Conservation (phyloP, 2,797 vertebrate genomes). For the Sebastes nivosus region DNA sequence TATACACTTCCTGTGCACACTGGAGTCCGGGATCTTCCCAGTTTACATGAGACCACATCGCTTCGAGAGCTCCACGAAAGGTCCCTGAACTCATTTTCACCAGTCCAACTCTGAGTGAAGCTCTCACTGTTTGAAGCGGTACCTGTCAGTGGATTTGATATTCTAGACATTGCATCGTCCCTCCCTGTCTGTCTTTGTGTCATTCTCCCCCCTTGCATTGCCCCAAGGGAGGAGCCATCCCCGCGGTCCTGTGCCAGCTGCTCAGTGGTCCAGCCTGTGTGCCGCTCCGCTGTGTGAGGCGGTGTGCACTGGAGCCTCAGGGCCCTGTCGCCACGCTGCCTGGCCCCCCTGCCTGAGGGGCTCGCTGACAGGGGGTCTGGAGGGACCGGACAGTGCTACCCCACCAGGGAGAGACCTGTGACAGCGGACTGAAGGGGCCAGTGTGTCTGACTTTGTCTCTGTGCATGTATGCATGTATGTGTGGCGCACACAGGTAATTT, state of each 20-base stretch:
- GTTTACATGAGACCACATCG: slow-evolving; percentile 42
- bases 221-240: slow-evolving; percentile 77
- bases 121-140: slow-evolving; percentile 48
- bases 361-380: slow-evolving; percentile 77
- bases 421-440: slow-evolving; percentile 57
- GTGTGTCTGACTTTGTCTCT: slow-evolving; percentile 50
- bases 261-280: slow-evolving; percentile 79
- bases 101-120: slow-evolving; percentile 44
- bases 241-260: slow-evolving; percentile 74
- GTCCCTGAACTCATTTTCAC: slow-evolving; percentile 54
- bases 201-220: slow-evolving; percentile 55
- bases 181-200: slow-evolving; percentile 77
- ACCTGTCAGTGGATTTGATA: slow-evolving; percentile 76
- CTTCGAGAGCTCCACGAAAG: slow-evolving; percentile 29
- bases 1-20: slow-evolving; percentile 61
- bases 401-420: slow-evolving; percentile 67
- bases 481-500: slow-evolving; percentile 45
- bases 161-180: slow-evolving; percentile 64
- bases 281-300: slow-evolving; percentile 65
- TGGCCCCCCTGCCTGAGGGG: slow-evolving; percentile 65
- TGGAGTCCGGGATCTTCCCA: slow-evolving; percentile 35
- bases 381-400: slow-evolving; percentile 73
- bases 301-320: slow-evolving; percentile 77
- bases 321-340: slow-evolving; percentile 73
- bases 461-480: slow-evolving; percentile 26